These are phyloP conservation scores for Agapornis canus DNA, from an alignment of 2,797 vertebrate species.

Conservation along the genomic window DNA sequence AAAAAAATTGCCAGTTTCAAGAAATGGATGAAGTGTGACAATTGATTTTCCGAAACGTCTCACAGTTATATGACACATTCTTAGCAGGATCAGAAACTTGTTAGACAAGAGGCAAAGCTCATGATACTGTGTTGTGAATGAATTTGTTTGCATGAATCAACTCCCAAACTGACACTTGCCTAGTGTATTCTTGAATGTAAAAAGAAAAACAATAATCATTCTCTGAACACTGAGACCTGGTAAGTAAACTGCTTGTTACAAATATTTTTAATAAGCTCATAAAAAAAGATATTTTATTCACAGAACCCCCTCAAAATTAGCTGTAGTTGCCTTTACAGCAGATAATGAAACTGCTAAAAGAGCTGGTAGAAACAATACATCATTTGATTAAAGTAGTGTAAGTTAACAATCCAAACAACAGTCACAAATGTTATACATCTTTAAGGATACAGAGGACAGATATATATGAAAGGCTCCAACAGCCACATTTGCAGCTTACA, in stretches of 20 bases:
- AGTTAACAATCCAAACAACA: neutral
- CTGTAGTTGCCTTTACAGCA: neutral
- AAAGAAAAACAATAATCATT: neutral
- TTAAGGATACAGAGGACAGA: neutral
- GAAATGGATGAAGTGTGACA: neutral
- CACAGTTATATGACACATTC: neutral
- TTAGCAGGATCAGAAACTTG: neutral
- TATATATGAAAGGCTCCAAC: neutral
- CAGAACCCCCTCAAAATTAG: neutral
- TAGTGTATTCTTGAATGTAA: neutral
- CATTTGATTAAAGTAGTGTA: neutral
- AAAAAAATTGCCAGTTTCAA: neutral
- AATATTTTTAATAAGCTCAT: neutral
- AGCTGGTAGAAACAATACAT: neutral
- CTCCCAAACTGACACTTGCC: neutral
- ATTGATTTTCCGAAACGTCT: conserved; percentile 41
- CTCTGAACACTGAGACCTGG: neutral
- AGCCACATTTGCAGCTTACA: neutral
- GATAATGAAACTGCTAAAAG: neutral
- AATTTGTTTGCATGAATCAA: neutral
- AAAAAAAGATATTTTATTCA: neutral
- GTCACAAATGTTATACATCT: neutral
- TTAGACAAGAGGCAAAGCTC: conserved; percentile 15
- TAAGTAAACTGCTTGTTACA: neutral
- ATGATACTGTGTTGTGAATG: neutral